Percentiles rank a stretch among this genome's conserved stretches.
These are phyloP conservation scores for Amazona ochrocephala DNA, from an alignment of 2,797 vertebrate genomes.

Conservation along the genomic window DNA sequence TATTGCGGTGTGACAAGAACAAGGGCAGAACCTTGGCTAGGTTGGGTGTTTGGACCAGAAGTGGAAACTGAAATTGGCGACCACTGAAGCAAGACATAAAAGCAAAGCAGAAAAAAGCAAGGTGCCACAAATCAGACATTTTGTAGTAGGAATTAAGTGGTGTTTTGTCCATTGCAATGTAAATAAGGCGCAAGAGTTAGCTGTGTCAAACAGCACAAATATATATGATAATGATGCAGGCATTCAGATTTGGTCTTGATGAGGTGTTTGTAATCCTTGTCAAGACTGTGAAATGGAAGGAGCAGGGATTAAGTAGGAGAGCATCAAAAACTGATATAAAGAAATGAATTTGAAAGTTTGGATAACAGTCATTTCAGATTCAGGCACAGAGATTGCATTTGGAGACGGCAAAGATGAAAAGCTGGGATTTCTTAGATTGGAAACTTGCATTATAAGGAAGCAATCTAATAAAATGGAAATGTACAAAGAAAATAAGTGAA, in stretches of 20 bases:
- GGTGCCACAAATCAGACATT: not conserved
- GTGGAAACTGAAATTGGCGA: not conserved
- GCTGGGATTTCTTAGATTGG: not conserved
- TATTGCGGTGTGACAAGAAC: not conserved
- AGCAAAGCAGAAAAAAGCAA: not conserved
- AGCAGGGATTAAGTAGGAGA: not conserved
- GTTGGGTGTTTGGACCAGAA: not conserved
- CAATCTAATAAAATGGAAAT: not conserved
- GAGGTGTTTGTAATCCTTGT: not conserved
- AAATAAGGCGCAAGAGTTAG: not conserved
- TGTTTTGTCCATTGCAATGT: not conserved
- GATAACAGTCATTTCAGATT: not conserved
- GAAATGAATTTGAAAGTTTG: not conserved
- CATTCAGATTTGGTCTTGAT: not conserved
- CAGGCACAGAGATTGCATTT: not conserved
- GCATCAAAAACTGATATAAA: not conserved
- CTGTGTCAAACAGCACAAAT: not conserved
- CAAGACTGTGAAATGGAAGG: not conserved
- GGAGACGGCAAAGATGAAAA: not conserved
- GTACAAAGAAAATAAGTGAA: not conserved
- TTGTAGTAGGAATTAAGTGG: not conserved
- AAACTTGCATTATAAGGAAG: not conserved
- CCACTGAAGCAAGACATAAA: not conserved
- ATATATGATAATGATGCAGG: not conserved
- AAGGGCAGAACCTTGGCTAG: not conserved